Conservation (phyloP, 2,888 invertebrate genomes). For the Acleris cristana region DNA sequence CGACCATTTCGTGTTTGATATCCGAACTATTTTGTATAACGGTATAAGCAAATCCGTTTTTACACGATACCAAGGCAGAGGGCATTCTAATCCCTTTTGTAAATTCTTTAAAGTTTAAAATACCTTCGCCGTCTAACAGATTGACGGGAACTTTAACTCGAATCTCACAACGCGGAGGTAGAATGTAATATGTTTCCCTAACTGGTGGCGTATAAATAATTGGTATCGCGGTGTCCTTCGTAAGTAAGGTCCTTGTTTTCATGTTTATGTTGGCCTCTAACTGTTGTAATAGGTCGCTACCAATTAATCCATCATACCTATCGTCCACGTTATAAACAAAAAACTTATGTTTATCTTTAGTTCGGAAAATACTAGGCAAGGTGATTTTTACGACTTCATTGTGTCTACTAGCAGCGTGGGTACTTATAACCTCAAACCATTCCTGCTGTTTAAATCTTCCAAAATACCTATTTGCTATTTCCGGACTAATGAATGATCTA, state of each 20-base stretch:
- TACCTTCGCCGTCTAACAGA: slow-evolving; percentile 24
- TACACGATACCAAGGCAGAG: slow-evolving; percentile 15
- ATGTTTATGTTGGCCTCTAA: slow-evolving; percentile 39
- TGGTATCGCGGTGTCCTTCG: slow-evolving; percentile 28
- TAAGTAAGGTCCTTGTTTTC: slow-evolving; percentile 27
- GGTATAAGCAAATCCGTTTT: slow-evolving; percentile 33
- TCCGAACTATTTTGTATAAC: slow-evolving; percentile 35
- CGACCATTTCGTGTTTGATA: slow-evolving; percentile 15
- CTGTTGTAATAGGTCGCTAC: slow-evolving; percentile 38
- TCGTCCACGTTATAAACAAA: slow-evolving; percentile 37
- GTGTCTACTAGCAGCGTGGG: slow-evolving; percentile 39
- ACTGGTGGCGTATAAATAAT: slow-evolving; percentile 32
- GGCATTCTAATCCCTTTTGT: slow-evolving; percentile 35
- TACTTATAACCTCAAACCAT: slow-evolving; percentile 41
- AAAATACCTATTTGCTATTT: slow-evolving; percentile 31
- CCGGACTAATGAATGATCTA: slow-evolving; percentile 35
- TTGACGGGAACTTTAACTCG: slow-evolving; percentile 37
- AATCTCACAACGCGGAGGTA: slow-evolving; percentile 22
- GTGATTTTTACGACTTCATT: slow-evolving; percentile 38
- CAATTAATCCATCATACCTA: slow-evolving; percentile 40
- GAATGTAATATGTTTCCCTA: background rate
- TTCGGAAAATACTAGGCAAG: slow-evolving; percentile 31
- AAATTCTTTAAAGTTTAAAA: slow-evolving; percentile 37
- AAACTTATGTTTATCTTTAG: slow-evolving; percentile 16
- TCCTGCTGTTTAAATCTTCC: slow-evolving; percentile 21